Conservation (phyloP, 2,113 vertebrate species). For the Gobiocypris rarus region DNA sequence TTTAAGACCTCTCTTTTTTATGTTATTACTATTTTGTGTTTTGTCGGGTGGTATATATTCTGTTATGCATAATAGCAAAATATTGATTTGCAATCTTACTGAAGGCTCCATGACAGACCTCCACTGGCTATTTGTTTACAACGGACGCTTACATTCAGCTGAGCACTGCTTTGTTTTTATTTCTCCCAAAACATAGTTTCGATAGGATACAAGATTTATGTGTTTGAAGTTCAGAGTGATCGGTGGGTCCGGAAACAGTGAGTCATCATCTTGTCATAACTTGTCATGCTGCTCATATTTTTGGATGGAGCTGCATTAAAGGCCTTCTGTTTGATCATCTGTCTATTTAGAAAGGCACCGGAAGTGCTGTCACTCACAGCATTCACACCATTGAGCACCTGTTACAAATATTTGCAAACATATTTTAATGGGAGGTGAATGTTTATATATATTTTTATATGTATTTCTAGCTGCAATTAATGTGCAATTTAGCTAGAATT, state of each 20-base stretch:
- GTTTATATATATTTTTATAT: neutral
- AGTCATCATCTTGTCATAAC: constrained; percentile 56
- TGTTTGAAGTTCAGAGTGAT: constrained; percentile 55
- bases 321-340: constrained; percentile 51
- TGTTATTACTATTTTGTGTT: no score
- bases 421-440: constrained; percentile 1
- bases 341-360: constrained; percentile 24
- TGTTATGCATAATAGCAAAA: no score
- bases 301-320: constrained; percentile 44
- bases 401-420: constrained; percentile 39
- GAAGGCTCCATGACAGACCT: neutral
- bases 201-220: constrained; percentile 41
- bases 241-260: constrained; percentile 51
- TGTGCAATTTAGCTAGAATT: neutral
- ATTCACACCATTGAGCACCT: constrained; percentile 20
- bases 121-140: neutral
- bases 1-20: no score
- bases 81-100: no score
- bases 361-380: constrained; percentile 9
- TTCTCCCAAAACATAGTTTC: constrained; percentile 22
- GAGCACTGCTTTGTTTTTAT: neutral
- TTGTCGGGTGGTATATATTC: neutral
- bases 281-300: constrained; percentile 55
- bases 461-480: neutral
- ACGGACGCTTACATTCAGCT: constrained; percentile 1